Base-by-base conservation (phyloP, 2,888 invertebrate genomes). In the Tortrix viridana region DNA sequence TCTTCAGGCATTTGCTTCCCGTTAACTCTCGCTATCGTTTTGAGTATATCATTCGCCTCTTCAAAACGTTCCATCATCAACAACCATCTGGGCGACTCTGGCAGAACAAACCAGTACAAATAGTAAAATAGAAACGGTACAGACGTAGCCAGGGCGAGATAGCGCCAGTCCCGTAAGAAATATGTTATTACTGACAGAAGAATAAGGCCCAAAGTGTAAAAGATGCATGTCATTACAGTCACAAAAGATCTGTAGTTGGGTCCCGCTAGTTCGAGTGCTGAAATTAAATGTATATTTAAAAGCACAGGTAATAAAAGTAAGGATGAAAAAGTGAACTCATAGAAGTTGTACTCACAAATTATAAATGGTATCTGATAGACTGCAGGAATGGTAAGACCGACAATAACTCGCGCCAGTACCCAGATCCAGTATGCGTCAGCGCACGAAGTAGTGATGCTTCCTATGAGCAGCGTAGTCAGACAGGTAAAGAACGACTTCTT, bases 331-430 rank as follows among this genome's bases (percentile, higher is more conserved):
- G 3, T 14, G 1, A n/a, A 16, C 5, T 14, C 16, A n/a, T 41
- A 41, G 41, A 41, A 41, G 41, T 41, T 41, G 65, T 77, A 93
- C 95, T 94, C 89, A 98, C 98, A 97, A 77, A 98, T 97, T 65
- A 98, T 98, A 81, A 98, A 98, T 0, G 98, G 98, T 84, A 98
- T 98, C 89, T 98, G 97, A 85, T 98, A 98, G 44, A 98, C 95
- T 1, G 98, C 98, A 3, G 98, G 98, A 75, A 98, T 96, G 0
- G 98, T 97, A 5, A 97, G 87, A 3, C 98, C 98, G n/a, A 98
- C 97, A 52, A 97, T 92, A 18, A 95, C 92, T 67, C 98, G 93
- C 74, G 96, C 96, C 2, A 94, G 88, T 1, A 96, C 95, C 97
- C 98, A 98, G 68, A 94, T 94, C 95, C 96, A 96, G 81, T 96